Evolutionary conservation across 2,797 vertebrate species (phyloP).

Genomic region (Lemur catta): DNA sequence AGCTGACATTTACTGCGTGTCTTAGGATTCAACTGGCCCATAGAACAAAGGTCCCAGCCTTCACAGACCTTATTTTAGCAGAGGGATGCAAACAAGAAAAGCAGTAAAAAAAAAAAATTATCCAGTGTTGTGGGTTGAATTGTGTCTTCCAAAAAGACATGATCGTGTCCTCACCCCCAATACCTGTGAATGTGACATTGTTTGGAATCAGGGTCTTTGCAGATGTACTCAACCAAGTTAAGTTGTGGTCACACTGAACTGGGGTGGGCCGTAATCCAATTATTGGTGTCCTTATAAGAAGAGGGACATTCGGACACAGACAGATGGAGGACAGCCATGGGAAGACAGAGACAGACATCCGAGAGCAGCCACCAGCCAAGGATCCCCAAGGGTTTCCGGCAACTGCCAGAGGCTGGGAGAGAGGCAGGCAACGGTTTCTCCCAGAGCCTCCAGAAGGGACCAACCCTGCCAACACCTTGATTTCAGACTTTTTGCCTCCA

Average conservation of each 20-base stretch:
- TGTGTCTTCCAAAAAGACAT: background rate
- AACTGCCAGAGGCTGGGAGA: background rate
- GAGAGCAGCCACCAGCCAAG: background rate
- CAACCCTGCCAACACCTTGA: background rate
- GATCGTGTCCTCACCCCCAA: background rate
- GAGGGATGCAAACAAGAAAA: background rate
- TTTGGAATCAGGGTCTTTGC: background rate
- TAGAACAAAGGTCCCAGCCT: background rate
- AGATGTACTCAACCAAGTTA: background rate
- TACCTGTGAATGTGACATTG: background rate
- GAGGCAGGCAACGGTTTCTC: background rate
- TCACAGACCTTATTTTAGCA: background rate
- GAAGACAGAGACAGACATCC: background rate
- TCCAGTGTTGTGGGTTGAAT: background rate
- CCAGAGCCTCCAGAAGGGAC: background rate
- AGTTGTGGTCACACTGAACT: background rate
- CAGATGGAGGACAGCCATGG: background rate
- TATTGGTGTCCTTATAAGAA: background rate
- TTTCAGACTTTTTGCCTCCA: background rate
- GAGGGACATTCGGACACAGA: background rate
- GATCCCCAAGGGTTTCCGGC: fast-evolving
- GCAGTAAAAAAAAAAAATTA: background rate
- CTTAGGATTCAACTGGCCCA: background rate
- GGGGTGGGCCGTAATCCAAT: background rate
- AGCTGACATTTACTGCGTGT: background rate